phyloP scores from a whole-genome alignment of 92 coral and sea anemone species.

The Porites cylindrica region DNA sequence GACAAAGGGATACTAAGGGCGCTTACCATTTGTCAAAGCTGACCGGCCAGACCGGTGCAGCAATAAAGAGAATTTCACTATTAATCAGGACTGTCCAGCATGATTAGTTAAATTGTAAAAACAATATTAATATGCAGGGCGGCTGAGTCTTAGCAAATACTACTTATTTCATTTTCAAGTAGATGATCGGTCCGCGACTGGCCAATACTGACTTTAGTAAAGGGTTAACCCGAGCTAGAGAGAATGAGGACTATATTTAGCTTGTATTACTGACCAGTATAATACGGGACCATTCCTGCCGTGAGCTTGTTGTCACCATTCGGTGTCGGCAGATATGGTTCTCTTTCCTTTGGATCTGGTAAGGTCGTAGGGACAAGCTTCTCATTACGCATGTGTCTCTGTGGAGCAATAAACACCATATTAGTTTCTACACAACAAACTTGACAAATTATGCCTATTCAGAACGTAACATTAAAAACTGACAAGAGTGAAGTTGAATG shows the following conservation, averaged over 20 bases:
- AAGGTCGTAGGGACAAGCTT: constrained; percentile 78
- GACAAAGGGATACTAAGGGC: too few relatives aligned
- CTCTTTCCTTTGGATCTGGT: constrained; percentile 63
- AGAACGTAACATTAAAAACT: constrained; percentile 8
- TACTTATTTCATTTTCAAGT: too few relatives aligned
- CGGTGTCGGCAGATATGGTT: constrained; percentile 80
- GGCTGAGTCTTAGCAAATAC: too few relatives aligned
- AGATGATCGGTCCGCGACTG: too few relatives aligned
- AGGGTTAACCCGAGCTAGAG: too few relatives aligned
- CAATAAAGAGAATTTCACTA: too few relatives aligned
- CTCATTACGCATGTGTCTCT: constrained; percentile 96
- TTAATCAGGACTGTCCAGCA: too few relatives aligned
- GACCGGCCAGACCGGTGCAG: too few relatives aligned
- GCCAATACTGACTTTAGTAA: too few relatives aligned
- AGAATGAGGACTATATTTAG: background rate
- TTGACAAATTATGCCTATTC: background rate
- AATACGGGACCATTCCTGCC: constrained; percentile 88
- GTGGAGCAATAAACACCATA: constrained; percentile 15
- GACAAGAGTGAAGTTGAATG: background rate
- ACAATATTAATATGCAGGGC: too few relatives aligned
- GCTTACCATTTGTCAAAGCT: too few relatives aligned
- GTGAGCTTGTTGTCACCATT: constrained; percentile 95
- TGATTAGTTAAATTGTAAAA: too few relatives aligned
- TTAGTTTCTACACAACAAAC: constrained; percentile 8
- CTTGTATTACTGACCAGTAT: constrained; percentile 79